Evolutionary conservation across 1,140 invertebrate species (phyloP).

Genomic region (Zaprionus inermis): DNA sequence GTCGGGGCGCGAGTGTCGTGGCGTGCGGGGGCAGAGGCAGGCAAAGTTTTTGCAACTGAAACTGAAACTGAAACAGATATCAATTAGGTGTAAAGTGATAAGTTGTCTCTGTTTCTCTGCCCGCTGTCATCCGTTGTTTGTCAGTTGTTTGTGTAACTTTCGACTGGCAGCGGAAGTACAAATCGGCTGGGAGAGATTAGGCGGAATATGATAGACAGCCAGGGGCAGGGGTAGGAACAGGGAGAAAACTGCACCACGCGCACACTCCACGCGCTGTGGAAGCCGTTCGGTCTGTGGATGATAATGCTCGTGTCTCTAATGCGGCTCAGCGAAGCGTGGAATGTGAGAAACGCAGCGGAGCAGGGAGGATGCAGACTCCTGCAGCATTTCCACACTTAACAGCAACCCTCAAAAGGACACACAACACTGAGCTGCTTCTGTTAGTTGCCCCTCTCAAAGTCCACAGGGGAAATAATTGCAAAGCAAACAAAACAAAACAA

Average conservation of each 20-base stretch:
- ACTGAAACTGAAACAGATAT: constrained; percentile 73
- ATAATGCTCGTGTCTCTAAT: constrained; percentile 54
- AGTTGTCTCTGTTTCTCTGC: constrained; percentile 45
- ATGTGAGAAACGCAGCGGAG: constrained; percentile 25
- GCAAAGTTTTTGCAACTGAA: constrained; percentile 57
- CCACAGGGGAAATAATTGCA: constrained; percentile 76
- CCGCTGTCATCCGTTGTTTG: constrained; percentile 7
- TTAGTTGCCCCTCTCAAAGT: constrained; percentile 39
- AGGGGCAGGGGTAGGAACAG: not conserved
- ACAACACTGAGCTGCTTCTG: not conserved
- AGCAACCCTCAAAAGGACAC: constrained; percentile 46
- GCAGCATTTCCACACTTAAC: constrained; percentile 27
- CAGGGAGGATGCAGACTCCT: constrained; percentile 3
- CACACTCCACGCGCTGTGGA: constrained; percentile 61
- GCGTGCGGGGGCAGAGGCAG: constrained; percentile 4
- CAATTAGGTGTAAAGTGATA: constrained; percentile 79
- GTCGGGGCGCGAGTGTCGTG: not conserved
- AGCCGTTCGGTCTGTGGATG: constrained; percentile 58
- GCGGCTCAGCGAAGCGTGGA: constrained; percentile 44
- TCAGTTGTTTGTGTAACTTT: constrained; percentile 69
- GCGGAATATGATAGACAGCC: not conserved
- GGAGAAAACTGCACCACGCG: constrained; percentile 36
- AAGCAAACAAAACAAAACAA: constrained; percentile 40
- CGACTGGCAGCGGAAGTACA: constrained; percentile 36
- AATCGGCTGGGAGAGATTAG: constrained; percentile 4